Evolutionary conservation across 2,888 invertebrate genomes (phyloP), one percentile per base, ranked within the genome.

Genomic region (Heliconius erato): DNA sequence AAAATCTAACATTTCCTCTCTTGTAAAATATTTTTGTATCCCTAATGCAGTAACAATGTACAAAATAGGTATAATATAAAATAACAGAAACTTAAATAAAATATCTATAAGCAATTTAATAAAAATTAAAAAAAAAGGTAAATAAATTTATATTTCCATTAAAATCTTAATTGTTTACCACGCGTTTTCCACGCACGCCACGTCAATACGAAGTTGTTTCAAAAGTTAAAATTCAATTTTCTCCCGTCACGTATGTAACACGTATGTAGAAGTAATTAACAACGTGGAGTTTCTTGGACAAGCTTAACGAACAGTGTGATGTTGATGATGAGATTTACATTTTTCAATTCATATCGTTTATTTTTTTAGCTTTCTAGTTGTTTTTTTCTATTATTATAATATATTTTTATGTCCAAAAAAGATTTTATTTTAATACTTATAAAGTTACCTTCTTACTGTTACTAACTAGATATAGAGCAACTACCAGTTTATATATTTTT

Each of bases 151-250:
- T 65, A 26, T 65, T 80, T 79, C 40, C 77, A 83, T 79, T 72
- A 63, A 49, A 79, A 72, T 59, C n/a, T 26, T 84, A 82, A 84
- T 82, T 82, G 80, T 82, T 77, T 67, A 80, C 79, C 80, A 84
- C 74, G 81, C 74, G 71, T 85, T 81, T 71, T 49, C 69, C 80
- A 81, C 82, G 76, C 85, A 85, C 83, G 83, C 83, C 71, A 80
- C 84, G 78, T 80, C 84, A 79, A 82, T 84, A 80, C 82, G 69
- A 82, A 83, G 78, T 84, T 83, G 83, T 84, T 85, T 80, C 76
- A 85, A 71, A 84, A 85, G 81, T 85, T 84, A 84, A 82, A 84
- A 84, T 85, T 83, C 85, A 84, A 85, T 84, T 84, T 85, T 82
- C 85, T 82, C 80, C 54, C 80, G 79, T 69, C 68, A 79, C 80